Evolutionary conservation across 2,797 vertebrate species (phyloP), one percentile per base, ranked within the genome.

Genomic region (Brachyalestes nurse): DNA sequence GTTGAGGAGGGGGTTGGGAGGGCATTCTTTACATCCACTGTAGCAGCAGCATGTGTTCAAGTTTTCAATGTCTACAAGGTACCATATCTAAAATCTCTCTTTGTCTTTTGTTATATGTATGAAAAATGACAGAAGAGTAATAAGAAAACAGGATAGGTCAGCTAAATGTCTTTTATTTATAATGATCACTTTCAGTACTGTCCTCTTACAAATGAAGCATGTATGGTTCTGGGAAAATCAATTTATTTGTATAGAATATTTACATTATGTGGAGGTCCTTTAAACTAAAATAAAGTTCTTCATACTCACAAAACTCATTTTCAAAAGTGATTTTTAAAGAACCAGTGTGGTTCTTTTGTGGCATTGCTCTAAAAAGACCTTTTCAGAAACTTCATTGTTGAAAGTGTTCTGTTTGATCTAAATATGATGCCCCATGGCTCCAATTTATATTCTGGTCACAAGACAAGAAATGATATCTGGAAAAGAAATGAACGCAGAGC

Each of bases 401-500:
- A 49, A 49, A 2, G 7, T 55, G 28, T 25, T 25, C 14, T 69
- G 61, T 76, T 58, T 49, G 58, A 75, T 75, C 58, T 14, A 40
- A 25, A 57, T 40, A 42, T 55, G 58, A 51, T 70, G 13, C 28
- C 28, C 23, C 14, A 38, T 14, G 40, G 73, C 55, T 61, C 42
- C n/a, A 53, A 28, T 62, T 76, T 62, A 45, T 57, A 53, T 62
- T 69, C 25, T 60, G 72, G 51, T 58, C 17, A 75, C 45, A 73
- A 58, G 25, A 21, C 34, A n/a, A 73, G 9, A 19, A 38, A 25
- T 28, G 40, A 61, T 62, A 64, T 53, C 38, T 62, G 8, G n/a
- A 69, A 28, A 76, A 82, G 38, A 66, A 58, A 77, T 51, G 55
- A 84, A 81, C 69, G 45, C 85, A 84, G 42, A 77, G 62, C 58